Evolutionary conservation across 2,113 vertebrate species (phyloP), one percentile per base, ranked within the genome.

Genomic region (Spizaetus ornatus): DNA sequence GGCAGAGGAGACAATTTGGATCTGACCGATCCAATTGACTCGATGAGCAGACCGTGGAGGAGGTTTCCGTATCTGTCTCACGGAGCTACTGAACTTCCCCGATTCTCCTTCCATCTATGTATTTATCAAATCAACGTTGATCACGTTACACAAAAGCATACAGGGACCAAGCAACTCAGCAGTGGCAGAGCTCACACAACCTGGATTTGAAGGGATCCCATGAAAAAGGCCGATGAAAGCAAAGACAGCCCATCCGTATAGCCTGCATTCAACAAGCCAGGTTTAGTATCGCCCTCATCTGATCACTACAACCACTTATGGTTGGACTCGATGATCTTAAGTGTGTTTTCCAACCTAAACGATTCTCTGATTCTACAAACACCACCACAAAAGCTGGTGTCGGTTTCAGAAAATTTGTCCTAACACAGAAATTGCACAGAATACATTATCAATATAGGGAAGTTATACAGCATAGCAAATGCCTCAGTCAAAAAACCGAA

Each of bases 21-120:
- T 36, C 66, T 11, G 66, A 85, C 32, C 2, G 2, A 52, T 36
- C 42, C 3, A 0, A 73, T 2, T 6, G 8, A 59, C 22, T n/a
- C 26, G 0, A 4, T 1, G 18, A 42, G 71, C 0, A 1, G 65
- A 59, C 25, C 3, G 0, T 7, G 19, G 58, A 38, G 17, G 34
- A 43, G 9, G 27, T 7, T 71, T 52, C 58, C 3, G 0, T 36
- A 38, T 42, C 47, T 13, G 5, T 42, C n/a, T 6, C 29, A 9
- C 11, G 8, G 34, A 63, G 48, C 42, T 83, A 50, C 62, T 42
- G 15, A 67, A n/a, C 70, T 18, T 22, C 15, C 42, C 50, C 4
- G 0, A 2, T 40, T n/a, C 42, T 61, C 73, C 34, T 59, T 79
- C 31, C 19, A 18, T 15, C 38, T 25, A 5, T 6, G 0, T 4